These are phyloP conservation scores for Erebia aethiops DNA, from an alignment of 2,888 invertebrate genomes.

Conservation along the genomic window DNA sequence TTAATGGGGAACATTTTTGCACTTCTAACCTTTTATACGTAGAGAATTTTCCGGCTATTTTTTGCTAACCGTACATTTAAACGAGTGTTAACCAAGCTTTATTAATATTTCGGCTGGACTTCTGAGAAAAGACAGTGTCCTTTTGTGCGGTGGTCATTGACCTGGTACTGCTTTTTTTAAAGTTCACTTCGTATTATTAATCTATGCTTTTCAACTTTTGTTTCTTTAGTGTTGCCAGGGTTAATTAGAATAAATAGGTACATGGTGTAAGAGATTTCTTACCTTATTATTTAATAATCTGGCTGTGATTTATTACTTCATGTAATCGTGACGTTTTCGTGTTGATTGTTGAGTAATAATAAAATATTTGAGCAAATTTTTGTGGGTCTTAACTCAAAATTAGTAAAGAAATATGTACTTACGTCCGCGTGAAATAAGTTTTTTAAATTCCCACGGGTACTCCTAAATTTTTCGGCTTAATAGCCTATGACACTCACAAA, in stretches of 20 bases:
- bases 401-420: no score
- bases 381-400: neutral
- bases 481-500: no score
- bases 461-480: no score
- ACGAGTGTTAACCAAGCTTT: slow-evolving; percentile 52
- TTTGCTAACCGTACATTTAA: slow-evolving; percentile 50
- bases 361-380: neutral
- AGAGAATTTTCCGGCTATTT: slow-evolving; percentile 9
- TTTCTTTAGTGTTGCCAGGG: slow-evolving; percentile 34
- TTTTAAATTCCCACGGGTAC: no score
- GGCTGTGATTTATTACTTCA: neutral
- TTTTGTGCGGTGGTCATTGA: slow-evolving; percentile 60
- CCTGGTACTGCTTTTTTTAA: slow-evolving; percentile 57
- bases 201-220: slow-evolving; percentile 41
- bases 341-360: no score
- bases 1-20: neutral
- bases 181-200: slow-evolving; percentile 36
- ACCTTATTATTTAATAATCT: neutral
- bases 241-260: slow-evolving; percentile 15
- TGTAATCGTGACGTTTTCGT: slow-evolving; percentile 6
- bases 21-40: neutral
- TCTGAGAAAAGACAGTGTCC: slow-evolving; percentile 75
- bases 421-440: no score
- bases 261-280: neutral
- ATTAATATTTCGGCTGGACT: slow-evolving; percentile 64